Conservation (phyloP, 2,888 invertebrate genomes). For the Caenorhabditis sp. region DNA sequence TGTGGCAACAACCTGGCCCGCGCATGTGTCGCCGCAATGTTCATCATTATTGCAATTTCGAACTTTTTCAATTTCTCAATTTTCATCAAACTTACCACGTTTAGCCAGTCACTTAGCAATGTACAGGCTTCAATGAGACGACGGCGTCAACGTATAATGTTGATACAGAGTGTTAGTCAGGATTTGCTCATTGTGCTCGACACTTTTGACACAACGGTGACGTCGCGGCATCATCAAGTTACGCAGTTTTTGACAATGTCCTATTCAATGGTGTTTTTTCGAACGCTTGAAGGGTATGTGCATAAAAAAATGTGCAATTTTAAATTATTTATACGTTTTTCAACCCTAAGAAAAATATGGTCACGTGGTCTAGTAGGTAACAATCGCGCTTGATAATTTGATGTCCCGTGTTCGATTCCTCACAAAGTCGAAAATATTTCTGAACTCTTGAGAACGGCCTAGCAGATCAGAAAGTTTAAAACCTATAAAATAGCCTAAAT, state of each 20-base stretch:
- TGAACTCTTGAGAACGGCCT: too few species aligned
- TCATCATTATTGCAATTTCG: background rate
- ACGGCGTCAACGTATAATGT: constrained; percentile 19
- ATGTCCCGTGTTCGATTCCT: too few species aligned
- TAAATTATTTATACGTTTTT: too few species aligned
- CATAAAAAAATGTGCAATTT: too few species aligned
- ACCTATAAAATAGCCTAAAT: too few species aligned
- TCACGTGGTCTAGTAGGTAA: too few species aligned
- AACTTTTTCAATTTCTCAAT: background rate
- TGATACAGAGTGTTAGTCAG: constrained; percentile 31
- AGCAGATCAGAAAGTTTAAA: too few species aligned
- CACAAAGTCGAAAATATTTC: too few species aligned
- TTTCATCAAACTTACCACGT: background rate
- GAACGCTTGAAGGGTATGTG: constrained; percentile 2
- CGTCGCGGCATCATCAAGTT: constrained; percentile 1
- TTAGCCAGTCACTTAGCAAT: background rate
- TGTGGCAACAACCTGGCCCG: background rate
- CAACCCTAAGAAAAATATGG: too few species aligned
- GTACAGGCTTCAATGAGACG: constrained; percentile 5
- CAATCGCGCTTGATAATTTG: too few species aligned
- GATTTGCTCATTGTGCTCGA: constrained; percentile 25
- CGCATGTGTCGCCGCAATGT: background rate
- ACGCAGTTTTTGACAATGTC: background rate
- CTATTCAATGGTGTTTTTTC: background rate
- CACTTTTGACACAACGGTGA: constrained; percentile 24